A percentile compares a stretch with the other conserved stretches of the same genome.
These are phyloP conservation scores for Drosophila sucinea DNA, from an alignment of 1,140 invertebrate genomes.

Conservation along the genomic window DNA sequence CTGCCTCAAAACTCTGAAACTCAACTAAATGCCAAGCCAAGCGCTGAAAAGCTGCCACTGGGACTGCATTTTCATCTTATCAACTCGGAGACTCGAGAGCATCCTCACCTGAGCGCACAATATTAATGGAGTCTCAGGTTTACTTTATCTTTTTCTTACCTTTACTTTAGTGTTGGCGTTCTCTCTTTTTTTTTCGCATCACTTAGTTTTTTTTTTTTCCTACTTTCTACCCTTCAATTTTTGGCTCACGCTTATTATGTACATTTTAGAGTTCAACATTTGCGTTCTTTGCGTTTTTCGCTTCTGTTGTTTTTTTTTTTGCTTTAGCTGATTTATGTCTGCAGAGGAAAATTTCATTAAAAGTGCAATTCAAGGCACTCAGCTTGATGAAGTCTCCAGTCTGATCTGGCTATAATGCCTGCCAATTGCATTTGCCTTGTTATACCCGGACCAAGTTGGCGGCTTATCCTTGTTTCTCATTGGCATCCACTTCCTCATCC, in stretches of 20 bases:
- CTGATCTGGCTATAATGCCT: constrained; percentile 44
- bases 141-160: constrained; percentile 14
- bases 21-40: constrained; percentile 30
- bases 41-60: constrained; percentile 52
- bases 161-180: background rate
- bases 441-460: constrained; percentile 12
- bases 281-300: background rate
- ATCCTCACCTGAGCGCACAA: constrained; percentile 55
- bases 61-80: constrained; percentile 58
- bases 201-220: background rate
- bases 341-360: constrained; percentile 48
- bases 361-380: constrained; percentile 42
- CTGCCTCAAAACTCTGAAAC: constrained; percentile 1
- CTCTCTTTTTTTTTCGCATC: constrained; percentile 15
- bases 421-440: constrained; percentile 58
- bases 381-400: constrained; percentile 41
- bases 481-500: constrained; percentile 6
- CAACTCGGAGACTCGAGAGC: constrained; percentile 20
- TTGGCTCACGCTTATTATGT: constrained; percentile 32
- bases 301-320: background rate
- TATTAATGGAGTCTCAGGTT: constrained; percentile 54
- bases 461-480: constrained; percentile 44
- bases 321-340: constrained; percentile 3
- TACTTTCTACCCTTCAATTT: constrained; percentile 6
- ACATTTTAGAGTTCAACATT: constrained; percentile 37